Conservation (phyloP, 2,113 vertebrate species). For the Brienomyrus brachyistius region DNA sequence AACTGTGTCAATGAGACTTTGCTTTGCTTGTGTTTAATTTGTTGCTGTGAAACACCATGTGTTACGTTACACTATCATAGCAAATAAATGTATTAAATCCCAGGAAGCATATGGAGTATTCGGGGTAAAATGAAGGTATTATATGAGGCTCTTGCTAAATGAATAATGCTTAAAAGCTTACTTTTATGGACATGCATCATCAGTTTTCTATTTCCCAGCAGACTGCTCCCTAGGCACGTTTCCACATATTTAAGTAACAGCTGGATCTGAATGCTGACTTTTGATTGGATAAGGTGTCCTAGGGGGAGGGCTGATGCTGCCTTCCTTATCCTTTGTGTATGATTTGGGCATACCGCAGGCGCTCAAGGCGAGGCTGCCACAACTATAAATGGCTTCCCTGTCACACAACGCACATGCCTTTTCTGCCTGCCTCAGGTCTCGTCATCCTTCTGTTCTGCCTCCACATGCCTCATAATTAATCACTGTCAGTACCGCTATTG, state of each 20-base stretch:
- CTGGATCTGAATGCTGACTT: background rate
- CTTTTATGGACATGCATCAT: background rate
- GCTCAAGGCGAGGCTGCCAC: slow-evolving; percentile 29
- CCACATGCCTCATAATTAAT: background rate
- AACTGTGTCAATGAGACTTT: background rate
- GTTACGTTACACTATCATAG: background rate
- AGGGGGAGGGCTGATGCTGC: background rate
- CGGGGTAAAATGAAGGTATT: background rate
- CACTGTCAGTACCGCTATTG: background rate
- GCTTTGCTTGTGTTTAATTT: background rate
- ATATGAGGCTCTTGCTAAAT: background rate
- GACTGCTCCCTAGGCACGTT: background rate
- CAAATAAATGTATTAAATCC: background rate
- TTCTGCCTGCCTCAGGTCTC: background rate
- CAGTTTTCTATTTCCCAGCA: background rate
- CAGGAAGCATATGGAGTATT: background rate
- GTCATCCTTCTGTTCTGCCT: background rate
- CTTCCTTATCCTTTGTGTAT: background rate
- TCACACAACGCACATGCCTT: slow-evolving; percentile 41
- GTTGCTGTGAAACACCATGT: background rate
- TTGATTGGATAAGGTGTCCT: background rate
- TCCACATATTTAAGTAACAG: background rate
- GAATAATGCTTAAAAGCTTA: background rate
- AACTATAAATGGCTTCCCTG: slow-evolving; percentile 43
- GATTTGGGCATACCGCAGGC: slow-evolving; percentile 17